Base-by-base conservation (phyloP, 2,797 vertebrate species). In the Gorsachius magnificus region DNA sequence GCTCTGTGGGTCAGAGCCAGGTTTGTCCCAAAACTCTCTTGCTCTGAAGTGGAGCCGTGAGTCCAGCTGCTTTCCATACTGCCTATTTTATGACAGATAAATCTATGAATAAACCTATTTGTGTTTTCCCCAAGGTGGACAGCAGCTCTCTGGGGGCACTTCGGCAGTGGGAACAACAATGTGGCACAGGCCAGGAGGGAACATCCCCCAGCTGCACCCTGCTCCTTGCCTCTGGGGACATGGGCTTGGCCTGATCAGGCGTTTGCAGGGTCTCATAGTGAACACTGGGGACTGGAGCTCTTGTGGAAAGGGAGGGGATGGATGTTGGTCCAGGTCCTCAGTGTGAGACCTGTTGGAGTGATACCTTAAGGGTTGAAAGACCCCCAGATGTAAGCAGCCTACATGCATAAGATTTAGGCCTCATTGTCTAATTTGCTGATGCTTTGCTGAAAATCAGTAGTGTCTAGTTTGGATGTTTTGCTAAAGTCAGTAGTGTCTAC, bases 181-280 rank as follows among this genome's bases (percentile, higher is more conserved):
- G 1, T 0, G 1, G 43, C 51, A 21, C 7, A 3, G 43, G 14
- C 58, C 17, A 13, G 43, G 58, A 58, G 60, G 53, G 36, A 60
- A 26, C 0, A 0, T 64, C 29, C 13, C 46, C 48, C 36, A 6
- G 8, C 56, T 83, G 63, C 46, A 31, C 35, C 54, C 46, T 2
- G 0, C 31, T 50, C 35, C 54, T 48, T 3, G 2, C 26, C 43
- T 16, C 22, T 41, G 21, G 13, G 64, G 26, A 36, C 56, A 19
- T 1, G 0, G 14, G 18, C 56, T 63, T 41, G 56, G 64, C 35
- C 41, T 1, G 38, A 11, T 13, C 1, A 1, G 28, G 29, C 1
- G 0, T 41, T 66, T 1, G 1, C 14, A 41, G 51, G 45, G 33
- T 45, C 65, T 64, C 45, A 7, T 13, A 29, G 38, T 11, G 29